Conservation (phyloP, 2,888 invertebrate species). For the Drosophila limbata region DNA sequence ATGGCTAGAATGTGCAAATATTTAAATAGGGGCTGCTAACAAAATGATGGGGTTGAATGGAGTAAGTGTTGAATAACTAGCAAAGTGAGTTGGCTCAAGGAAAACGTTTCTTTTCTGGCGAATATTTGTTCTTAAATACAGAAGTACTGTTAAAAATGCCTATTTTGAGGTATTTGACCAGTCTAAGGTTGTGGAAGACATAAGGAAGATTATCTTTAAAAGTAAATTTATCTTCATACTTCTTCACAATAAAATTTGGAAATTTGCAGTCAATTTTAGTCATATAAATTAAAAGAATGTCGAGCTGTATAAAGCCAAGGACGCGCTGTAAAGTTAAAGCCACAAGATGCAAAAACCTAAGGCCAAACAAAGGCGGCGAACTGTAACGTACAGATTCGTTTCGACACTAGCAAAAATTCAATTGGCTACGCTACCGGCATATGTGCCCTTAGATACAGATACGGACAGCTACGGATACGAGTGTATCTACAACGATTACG, state of each 20-base stretch:
- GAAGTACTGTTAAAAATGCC: too few species aligned
- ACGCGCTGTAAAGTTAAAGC: background rate
- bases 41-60: background rate
- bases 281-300: background rate
- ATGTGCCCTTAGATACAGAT: conserved; percentile 8
- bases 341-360: conserved; percentile 8
- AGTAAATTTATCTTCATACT: too few species aligned
- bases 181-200: too few species aligned
- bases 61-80: background rate
- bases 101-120: too few species aligned
- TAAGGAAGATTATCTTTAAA: too few species aligned
- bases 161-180: too few species aligned
- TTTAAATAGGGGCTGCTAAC: background rate
- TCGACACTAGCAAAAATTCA: conserved; percentile 52
- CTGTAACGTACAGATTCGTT: conserved; percentile 71
- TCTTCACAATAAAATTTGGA: too few species aligned
- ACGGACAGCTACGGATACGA: conserved; percentile 5
- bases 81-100: background rate
- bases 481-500: conserved; percentile 41
- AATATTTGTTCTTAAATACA: too few species aligned
- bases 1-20: conserved; percentile 52
- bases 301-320: conserved; percentile 3
- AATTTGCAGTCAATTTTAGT: too few species aligned
- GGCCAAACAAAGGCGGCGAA: conserved; percentile 62
- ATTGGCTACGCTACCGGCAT: conserved; percentile 41